Percentiles rank a stretch among this genome's conserved stretches.
phyloP scores from a whole-genome alignment of 2,113 vertebrate species.

The Silurus asotus region DNA sequence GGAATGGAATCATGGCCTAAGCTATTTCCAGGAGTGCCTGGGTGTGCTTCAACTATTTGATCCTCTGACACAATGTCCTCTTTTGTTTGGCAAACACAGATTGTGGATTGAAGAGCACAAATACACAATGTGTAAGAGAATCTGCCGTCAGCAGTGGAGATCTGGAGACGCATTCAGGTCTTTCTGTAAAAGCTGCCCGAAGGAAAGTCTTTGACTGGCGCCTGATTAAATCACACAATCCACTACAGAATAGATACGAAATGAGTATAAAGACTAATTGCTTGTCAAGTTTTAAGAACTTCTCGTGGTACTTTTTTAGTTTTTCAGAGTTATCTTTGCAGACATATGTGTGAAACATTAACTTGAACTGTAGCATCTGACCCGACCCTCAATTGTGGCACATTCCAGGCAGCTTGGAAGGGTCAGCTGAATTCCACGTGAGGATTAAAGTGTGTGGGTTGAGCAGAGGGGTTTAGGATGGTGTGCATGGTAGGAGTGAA shows the following conservation, averaged over 20 bases:
- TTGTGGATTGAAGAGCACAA: slow-evolving; percentile 46
- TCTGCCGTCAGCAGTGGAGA: slow-evolving; percentile 25
- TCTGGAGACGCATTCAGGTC: slow-evolving; percentile 18
- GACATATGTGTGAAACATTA: slow-evolving; percentile 37
- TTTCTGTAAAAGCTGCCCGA: neutral
- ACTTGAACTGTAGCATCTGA: slow-evolving; percentile 41
- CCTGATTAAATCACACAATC: neutral
- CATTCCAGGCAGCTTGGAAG: slow-evolving; percentile 38
- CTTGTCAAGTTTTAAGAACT: neutral
- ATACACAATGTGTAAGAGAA: slow-evolving; percentile 42
- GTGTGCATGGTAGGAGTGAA: slow-evolving; percentile 49
- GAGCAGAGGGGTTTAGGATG: slow-evolving; percentile 55
- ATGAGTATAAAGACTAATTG: neutral
- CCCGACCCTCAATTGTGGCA: slow-evolving; percentile 29
- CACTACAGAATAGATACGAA: neutral
- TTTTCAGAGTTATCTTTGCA: slow-evolving; percentile 13
- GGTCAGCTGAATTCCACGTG: slow-evolving; percentile 44
- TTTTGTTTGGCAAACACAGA: slow-evolving; percentile 45
- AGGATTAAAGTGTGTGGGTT: slow-evolving; percentile 49
- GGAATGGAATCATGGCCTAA: slow-evolving; percentile 49
- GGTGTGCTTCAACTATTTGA: slow-evolving; percentile 60
- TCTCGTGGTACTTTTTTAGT: neutral
- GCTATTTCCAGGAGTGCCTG: slow-evolving; percentile 44
- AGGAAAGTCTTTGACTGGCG: neutral
- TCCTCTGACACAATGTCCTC: slow-evolving; percentile 56